Conservation (phyloP, 2,888 invertebrate genomes). For the Hypsopygia costalis region DNA sequence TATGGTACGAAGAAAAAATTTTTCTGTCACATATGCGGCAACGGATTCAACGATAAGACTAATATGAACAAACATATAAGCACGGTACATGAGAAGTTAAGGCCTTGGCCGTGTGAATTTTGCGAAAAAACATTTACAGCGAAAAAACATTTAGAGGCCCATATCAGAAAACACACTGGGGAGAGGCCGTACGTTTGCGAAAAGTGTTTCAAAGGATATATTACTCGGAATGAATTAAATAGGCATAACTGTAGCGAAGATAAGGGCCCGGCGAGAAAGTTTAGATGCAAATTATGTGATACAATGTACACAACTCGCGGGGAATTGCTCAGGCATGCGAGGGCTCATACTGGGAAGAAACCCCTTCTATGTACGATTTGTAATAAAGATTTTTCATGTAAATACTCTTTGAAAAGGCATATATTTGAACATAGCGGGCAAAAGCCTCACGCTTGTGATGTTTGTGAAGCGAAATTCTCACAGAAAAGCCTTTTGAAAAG, state of each 20-base stretch:
- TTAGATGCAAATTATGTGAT: slow-evolving; percentile 18
- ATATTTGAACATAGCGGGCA: slow-evolving; percentile 15
- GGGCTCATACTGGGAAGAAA: slow-evolving; percentile 11
- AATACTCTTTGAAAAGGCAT: slow-evolving; percentile 24
- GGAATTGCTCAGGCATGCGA: slow-evolving; percentile 10
- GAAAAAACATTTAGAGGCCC: slow-evolving; percentile 23
- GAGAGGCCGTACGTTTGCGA: slow-evolving; percentile 24
- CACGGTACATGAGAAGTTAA: slow-evolving; percentile 25
- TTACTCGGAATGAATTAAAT: neutral
- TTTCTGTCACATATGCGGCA: slow-evolving; percentile 26
- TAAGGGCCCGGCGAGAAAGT: neutral
- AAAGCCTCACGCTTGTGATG: slow-evolving; percentile 14
- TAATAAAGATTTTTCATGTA: slow-evolving; percentile 17
- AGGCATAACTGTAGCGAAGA: slow-evolving; percentile 3
- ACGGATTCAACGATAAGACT: slow-evolving; percentile 22
- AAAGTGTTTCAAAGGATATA: slow-evolving; percentile 4
- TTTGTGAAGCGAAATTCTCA: slow-evolving; percentile 16
- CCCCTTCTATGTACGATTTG: slow-evolving; percentile 20
- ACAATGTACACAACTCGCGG: slow-evolving; percentile 7
- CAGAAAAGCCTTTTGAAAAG: slow-evolving; percentile 13
- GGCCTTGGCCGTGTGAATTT: slow-evolving; percentile 19
- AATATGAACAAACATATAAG: slow-evolving; percentile 23
- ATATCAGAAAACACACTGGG: slow-evolving; percentile 22
- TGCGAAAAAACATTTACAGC: slow-evolving; percentile 25
- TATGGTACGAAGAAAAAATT: slow-evolving; percentile 17